A percentile compares a stretch with the other conserved stretches of the same genome.
phyloP scores from a whole-genome alignment of 2,113 vertebrate species.

The Xenus cinereus region DNA sequence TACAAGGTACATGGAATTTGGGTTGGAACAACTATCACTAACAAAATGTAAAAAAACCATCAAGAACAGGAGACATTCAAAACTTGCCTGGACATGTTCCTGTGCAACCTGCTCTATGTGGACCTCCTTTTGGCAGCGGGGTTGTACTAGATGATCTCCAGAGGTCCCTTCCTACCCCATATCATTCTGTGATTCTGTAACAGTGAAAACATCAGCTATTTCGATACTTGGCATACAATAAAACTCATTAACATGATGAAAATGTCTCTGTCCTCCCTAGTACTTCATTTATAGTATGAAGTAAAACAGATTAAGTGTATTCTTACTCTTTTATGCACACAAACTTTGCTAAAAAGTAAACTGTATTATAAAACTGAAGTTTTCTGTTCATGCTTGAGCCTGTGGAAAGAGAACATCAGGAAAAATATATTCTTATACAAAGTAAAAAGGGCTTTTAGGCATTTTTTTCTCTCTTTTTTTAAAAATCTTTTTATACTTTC shows the following conservation, averaged over 20 bases:
- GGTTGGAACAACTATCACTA: background rate
- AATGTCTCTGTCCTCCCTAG: background rate
- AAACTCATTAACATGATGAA: background rate
- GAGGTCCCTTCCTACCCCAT: too few species aligned
- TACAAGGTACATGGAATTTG: background rate
- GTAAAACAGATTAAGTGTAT: background rate
- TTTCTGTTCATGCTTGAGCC: background rate
- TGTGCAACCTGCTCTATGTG: too few species aligned
- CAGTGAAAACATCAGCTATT: background rate
- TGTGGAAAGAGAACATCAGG: background rate
- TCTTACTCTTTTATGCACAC: background rate
- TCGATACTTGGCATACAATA: background rate
- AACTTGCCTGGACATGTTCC: too few species aligned
- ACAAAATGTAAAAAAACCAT: background rate
- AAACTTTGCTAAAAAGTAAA: background rate
- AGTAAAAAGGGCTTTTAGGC: background rate
- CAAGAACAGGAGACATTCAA: background rate
- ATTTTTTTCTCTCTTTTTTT: too few species aligned
- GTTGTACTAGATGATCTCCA: too few species aligned
- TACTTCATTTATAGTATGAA: background rate
- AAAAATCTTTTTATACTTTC: background rate
- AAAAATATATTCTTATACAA: background rate
- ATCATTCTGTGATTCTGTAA: too few species aligned
- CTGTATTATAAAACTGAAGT: background rate
- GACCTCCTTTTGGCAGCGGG: too few species aligned